Conservation (phyloP, 2,888 invertebrate genomes). For the Agriotes lineatus region DNA sequence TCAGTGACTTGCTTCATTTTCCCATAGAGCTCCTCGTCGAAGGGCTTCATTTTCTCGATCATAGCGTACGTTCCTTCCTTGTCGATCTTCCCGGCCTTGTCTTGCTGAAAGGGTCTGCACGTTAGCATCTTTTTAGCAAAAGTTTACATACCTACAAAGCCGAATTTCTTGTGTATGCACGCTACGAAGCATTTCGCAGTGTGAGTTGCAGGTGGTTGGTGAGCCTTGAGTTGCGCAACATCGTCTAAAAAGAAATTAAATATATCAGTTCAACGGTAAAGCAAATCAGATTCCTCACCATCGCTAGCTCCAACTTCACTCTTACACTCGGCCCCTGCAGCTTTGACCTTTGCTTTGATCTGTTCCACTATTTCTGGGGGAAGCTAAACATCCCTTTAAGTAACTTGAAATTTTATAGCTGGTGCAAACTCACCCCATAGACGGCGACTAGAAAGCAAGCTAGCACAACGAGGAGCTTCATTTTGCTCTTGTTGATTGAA, state of each 20-base stretch:
- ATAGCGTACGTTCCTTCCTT: neutral
- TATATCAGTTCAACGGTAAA: neutral
- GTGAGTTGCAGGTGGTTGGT: neutral
- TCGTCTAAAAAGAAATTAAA: neutral
- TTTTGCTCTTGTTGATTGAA: neutral
- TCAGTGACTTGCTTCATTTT: slow-evolving; percentile 6
- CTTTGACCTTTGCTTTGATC: neutral
- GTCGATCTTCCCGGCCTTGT: neutral
- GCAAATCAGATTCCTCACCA: neutral
- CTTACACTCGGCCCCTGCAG: neutral
- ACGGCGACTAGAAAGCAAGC: neutral
- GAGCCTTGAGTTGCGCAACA: neutral
- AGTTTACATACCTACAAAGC: neutral
- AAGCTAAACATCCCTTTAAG: neutral
- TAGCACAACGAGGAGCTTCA: neutral
- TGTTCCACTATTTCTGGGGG: neutral
- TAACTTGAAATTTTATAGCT: neutral
- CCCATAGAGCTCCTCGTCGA: neutral
- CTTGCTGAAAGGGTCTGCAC: neutral
- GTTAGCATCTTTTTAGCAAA: neutral
- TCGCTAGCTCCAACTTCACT: slow-evolving; percentile 2
- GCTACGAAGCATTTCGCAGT: neutral
- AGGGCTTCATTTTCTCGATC: neutral
- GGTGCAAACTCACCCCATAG: neutral
- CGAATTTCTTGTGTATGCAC: slow-evolving; percentile 1